Percentiles rank a stretch among this genome's conserved stretches.
These are phyloP conservation scores for Brachyrhaphis roseni DNA, from an alignment of 2,797 vertebrate genomes.

Conservation along the genomic window DNA sequence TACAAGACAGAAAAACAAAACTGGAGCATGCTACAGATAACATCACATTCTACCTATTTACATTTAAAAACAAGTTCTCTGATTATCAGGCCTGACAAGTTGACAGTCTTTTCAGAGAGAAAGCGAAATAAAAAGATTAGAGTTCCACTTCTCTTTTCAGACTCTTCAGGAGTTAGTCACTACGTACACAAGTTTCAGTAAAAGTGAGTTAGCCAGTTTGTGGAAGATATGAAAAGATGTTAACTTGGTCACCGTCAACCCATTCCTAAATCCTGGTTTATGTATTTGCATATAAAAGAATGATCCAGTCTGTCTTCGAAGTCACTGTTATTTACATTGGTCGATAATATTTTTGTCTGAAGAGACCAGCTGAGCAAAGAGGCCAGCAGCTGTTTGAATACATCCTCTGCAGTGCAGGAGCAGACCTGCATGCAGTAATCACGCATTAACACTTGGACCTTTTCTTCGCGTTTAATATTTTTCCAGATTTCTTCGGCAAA, in stretches of 20 bases:
- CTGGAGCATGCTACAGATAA: conserved; percentile 1
- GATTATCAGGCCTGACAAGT: conserved; percentile 3
- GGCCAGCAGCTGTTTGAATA: conserved; percentile 20
- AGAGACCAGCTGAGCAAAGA: conserved; percentile 10
- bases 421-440: conserved; percentile 12
- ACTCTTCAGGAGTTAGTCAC: conserved; percentile 7
- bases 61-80: conserved; percentile 21
- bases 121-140: conserved; percentile 4
- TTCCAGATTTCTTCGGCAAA: conserved; percentile 16
- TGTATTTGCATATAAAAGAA: conserved; percentile 5
- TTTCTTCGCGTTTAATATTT: conserved; percentile 19
- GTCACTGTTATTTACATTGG: not conserved
- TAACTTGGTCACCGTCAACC: conserved; percentile 10
- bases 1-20: conserved; percentile 27
- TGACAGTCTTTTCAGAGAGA: not conserved
- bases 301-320: conserved; percentile 14
- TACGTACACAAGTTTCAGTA: conserved; percentile 7
- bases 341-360: not conserved
- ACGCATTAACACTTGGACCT: conserved; percentile 12
- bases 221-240: conserved; percentile 6
- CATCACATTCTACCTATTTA: conserved; percentile 15
- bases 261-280: conserved; percentile 18
- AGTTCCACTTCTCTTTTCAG: conserved; percentile 18
- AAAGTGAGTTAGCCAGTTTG: conserved; percentile 4
- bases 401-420: not conserved